Evolutionary conservation across 2,113 vertebrate genomes (phyloP), one percentile per base, ranked within the genome.

Genomic region (Lagopus muta): DNA sequence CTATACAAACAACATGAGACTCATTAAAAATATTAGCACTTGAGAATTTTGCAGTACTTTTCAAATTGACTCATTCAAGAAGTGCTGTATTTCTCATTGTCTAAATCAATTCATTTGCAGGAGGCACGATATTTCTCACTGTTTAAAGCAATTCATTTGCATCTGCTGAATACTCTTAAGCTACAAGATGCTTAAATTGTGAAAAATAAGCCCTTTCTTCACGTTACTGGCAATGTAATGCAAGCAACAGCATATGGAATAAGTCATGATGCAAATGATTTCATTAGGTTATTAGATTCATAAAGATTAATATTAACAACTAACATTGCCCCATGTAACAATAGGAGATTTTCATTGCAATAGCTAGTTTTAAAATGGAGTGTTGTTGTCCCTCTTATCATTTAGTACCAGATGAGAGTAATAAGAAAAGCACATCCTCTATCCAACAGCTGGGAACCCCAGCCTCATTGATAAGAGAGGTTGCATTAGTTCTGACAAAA

Each of bases 271-370:
- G 72, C 34, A 94, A 97, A 92, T 93, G 54, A 97, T 97, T 97
- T 97, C 77, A 95, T 97, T 95, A 97, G 93, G 87, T 95, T 97
- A 97, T 96, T 96, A 97, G 96, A 98, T 97, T 92, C 54, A 70
- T 65, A 86, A 84, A 96, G 97, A 97, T 97, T 97, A 97, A 95
- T 97, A 96, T 92, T 94, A 96, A 97, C 94, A 96, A 96, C 88
- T 80, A 80, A 92, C 83, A 77, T 82, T 90, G 88, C n/a, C 74
- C 70, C 45, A 43, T 76, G 84, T 95, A 95, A 95, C 94, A 97
- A 96, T 90, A 74, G 86, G 45, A 65, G 57, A 84, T 94, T 97
- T 97, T 95, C 91, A 90, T 92, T 57, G 25, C 80, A 94, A 93
- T 57, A 95, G 76, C 93, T 88, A 91, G 85, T 97, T 95, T 97